These are phyloP conservation scores for Gastrophysa polygoni DNA, from an alignment of 2,888 invertebrate genomes.

Conservation along the genomic window DNA sequence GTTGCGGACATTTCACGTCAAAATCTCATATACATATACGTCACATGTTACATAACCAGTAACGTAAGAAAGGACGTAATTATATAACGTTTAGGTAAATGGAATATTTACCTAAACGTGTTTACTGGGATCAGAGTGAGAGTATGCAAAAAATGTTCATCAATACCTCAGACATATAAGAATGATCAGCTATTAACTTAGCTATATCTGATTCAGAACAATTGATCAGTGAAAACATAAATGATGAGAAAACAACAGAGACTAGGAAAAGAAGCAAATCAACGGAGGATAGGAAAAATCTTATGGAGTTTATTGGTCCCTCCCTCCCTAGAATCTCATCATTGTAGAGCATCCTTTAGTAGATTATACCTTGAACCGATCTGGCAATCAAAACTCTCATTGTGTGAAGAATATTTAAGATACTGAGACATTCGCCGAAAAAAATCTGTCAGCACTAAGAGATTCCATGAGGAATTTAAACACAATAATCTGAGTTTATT, in stretches of 20 bases:
- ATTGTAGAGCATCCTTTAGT: conserved; percentile 1
- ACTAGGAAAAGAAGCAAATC: background rate
- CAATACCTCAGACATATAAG: conserved; percentile 8
- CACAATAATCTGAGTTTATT: conserved; percentile 20
- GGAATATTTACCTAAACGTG: too few relatives aligned
- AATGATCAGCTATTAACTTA: conserved; percentile 5
- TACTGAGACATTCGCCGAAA: background rate
- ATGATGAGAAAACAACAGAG: background rate
- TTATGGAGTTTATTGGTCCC: conserved; percentile 21
- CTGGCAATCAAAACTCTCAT: background rate
- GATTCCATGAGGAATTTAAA: background rate
- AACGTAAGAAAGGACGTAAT: too few relatives aligned
- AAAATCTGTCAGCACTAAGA: background rate
- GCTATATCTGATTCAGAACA: background rate
- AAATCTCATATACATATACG: too few relatives aligned
- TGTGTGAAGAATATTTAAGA: background rate
- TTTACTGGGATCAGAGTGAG: too few relatives aligned
- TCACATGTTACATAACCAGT: too few relatives aligned
- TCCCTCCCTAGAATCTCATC: conserved; percentile 19
- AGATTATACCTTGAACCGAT: conserved; percentile 2
- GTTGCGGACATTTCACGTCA: too few relatives aligned
- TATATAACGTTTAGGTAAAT: too few relatives aligned
- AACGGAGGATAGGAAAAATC: background rate
- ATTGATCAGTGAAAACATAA: background rate
- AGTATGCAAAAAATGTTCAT: conserved; percentile 8